These are phyloP conservation scores for Apamea sordens DNA, from an alignment of 2,888 invertebrate genomes.

Conservation along the genomic window DNA sequence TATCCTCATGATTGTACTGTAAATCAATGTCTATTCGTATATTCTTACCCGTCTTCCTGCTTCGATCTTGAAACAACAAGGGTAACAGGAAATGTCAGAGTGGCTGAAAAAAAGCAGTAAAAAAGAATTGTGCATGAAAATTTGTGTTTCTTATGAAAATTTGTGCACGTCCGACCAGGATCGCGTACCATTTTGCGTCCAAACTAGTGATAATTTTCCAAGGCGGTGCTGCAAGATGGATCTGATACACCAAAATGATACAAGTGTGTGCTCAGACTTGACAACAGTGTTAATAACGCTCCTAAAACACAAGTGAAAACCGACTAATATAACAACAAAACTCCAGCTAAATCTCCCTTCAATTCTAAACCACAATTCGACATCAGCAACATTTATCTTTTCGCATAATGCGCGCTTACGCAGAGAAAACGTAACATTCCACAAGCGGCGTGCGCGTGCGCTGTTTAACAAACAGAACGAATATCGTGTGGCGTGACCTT, in stretches of 20 bases:
- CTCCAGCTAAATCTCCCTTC: neutral
- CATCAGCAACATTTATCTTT: conserved; percentile 52
- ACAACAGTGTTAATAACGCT: neutral
- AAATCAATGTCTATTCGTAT: no score
- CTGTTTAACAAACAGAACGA: conserved; percentile 79
- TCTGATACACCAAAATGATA: neutral
- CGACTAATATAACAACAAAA: conserved; percentile 4
- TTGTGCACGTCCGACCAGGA: no score
- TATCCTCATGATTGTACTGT: neutral
- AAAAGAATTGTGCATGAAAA: no score
- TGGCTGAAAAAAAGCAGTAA: neutral
- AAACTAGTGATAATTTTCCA: neutral
- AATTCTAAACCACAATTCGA: conserved; percentile 47
- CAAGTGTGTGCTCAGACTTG: neutral
- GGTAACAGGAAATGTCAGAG: neutral
- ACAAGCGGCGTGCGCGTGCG: conserved; percentile 74
- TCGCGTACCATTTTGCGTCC: no score
- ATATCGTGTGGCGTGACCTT: conserved; percentile 78
- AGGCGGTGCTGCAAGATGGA: neutral
- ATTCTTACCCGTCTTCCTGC: neutral
- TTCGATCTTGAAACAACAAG: neutral
- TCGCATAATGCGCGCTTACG: conserved; percentile 62
- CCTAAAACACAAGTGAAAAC: neutral
- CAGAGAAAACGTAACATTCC: conserved; percentile 84
- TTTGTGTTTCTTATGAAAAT: no score